These are phyloP conservation scores for Agonopterix arenella DNA, from an alignment of 2,888 invertebrate species.

Conservation along the genomic window DNA sequence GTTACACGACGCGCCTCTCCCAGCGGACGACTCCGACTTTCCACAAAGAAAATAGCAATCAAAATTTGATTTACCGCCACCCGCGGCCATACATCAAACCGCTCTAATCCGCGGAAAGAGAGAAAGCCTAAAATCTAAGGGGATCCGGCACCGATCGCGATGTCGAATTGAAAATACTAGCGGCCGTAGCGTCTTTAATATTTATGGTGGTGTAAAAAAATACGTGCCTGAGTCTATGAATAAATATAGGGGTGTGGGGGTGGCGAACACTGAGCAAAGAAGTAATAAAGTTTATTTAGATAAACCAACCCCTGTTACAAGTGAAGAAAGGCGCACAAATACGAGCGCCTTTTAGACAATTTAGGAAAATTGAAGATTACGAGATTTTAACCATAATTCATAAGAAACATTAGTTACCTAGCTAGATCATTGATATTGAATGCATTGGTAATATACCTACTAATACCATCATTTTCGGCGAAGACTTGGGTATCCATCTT, in stretches of 20 bases:
- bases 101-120: conserved; percentile 67
- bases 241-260: conserved; percentile 35
- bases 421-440: too few relatives aligned
- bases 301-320: background rate
- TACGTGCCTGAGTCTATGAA: conserved; percentile 50
- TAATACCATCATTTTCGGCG: too few relatives aligned
- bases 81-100: conserved; percentile 70
- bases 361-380: too few relatives aligned
- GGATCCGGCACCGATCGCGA: conserved; percentile 55
- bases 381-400: too few relatives aligned
- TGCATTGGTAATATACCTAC: too few relatives aligned
- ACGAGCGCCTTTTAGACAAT: background rate
- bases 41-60: conserved; percentile 76
- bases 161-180: conserved; percentile 69
- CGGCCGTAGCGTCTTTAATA: conserved; percentile 58
- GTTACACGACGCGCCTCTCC: conserved; percentile 42
- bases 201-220: conserved; percentile 65
- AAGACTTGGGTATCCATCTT: too few relatives aligned
- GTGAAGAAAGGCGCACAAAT: background rate
- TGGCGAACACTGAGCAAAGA: conserved; percentile 3
- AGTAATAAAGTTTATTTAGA: conserved; percentile 1
- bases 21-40: conserved; percentile 62
- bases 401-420: too few relatives aligned
- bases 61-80: conserved; percentile 77
- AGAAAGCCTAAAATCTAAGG: conserved; percentile 66